Evolutionary conservation across 2,888 invertebrate species (phyloP), one percentile per base, ranked within the genome.

Genomic region (Cheilosia urbana): DNA sequence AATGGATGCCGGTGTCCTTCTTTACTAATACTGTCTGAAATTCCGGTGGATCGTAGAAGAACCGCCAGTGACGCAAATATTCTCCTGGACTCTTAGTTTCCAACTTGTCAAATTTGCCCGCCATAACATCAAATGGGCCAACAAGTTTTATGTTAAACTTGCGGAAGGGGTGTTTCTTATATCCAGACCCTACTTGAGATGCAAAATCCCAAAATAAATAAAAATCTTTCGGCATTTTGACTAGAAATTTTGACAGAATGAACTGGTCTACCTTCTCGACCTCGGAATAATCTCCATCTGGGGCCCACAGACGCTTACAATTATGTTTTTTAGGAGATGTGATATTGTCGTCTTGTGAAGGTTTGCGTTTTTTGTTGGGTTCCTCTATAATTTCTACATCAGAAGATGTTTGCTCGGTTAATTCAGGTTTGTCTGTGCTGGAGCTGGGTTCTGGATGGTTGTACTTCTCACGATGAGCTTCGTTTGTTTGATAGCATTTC

Each of bases 21-120:
- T 95, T 95, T 24, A 94, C 95, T 63, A 97, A 91, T 49, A 97
- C 93, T 2, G 97, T 96, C 94, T 97, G 97, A 92, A 98, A 97
- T 92, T 99, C 98, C 11, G 99, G 98, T 11, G 98, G 97, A 93
- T 99, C 99, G 92, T 96, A 97, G 91, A 94, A 97, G 92, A 96
- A 98, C 88, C 99, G 94, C 96, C 97, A 98, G 91, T 98, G 97
- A 11, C 95, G 92, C 60, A 97, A 93, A 90, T 95, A 96, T 81
- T 95, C 93, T 80, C 94, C 93, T 82, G 95, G 93, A 79, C 94
- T 92, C 1, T 93, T 92, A 27, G 94, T 90, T 75, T 92, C 91
- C 2, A 93, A 93, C 0, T 89, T 88, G 57, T 90, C 89, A 87
- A 96, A 93, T 89, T 94, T 94, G 6, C 95, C 95, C 57, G 93